phyloP scores from a whole-genome alignment of 2,113 vertebrate genomes.

The Condylura cristata region DNA sequence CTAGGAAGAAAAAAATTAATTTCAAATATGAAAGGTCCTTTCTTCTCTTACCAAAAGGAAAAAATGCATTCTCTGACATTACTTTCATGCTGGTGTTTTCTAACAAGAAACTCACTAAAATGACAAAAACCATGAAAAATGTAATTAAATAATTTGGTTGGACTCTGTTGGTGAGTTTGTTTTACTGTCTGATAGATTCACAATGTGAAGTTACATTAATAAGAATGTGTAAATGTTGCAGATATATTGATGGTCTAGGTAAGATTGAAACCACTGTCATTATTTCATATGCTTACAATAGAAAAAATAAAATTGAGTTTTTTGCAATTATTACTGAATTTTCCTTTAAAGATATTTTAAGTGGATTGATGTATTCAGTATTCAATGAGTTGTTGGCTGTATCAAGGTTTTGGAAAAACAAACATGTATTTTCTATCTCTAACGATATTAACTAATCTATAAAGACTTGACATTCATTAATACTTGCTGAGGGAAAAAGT shows the following conservation, averaged over 20 bases:
- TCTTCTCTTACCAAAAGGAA: conserved; percentile 67
- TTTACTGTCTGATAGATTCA: conserved; percentile 59
- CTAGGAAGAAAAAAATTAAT: conserved; percentile 66
- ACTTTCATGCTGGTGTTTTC: conserved; percentile 48
- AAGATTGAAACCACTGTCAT: conserved; percentile 59
- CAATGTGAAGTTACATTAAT: conserved; percentile 63
- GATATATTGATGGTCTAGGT: conserved; percentile 53
- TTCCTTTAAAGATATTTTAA: conserved; percentile 58
- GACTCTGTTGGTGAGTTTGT: conserved; percentile 40
- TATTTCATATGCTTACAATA: conserved; percentile 33
- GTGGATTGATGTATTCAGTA: conserved; percentile 63
- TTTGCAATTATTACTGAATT: conserved; percentile 55
- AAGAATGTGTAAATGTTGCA: conserved; percentile 39
- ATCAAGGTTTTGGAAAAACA: conserved; percentile 70
- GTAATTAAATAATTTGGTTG: conserved; percentile 67
- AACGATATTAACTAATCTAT: conserved; percentile 72
- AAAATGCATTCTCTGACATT: conserved; percentile 70
- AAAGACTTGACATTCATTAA: conserved; percentile 75
- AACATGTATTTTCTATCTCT: conserved; percentile 63
- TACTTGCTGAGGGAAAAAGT: conserved; percentile 67
- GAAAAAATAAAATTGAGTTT: conserved; percentile 57
- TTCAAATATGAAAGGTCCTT: conserved; percentile 63
- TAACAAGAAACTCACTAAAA: conserved; percentile 70
- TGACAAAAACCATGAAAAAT: conserved; percentile 67
- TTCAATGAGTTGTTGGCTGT: conserved; percentile 49